Conservation (phyloP, 2,888 invertebrate genomes). For the Trissolcus brochymenae region DNA sequence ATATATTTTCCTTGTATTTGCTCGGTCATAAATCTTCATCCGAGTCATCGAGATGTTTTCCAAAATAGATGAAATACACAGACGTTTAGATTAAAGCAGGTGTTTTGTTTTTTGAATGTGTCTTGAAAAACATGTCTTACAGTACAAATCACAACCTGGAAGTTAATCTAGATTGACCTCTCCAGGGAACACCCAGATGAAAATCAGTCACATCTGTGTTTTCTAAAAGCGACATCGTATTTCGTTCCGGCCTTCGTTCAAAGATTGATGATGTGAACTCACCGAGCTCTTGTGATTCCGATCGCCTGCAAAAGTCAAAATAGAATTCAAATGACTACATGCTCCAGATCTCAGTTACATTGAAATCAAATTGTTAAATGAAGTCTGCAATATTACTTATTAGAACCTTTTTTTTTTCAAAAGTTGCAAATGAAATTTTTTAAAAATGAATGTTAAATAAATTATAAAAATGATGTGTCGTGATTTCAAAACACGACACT, state of each 20-base stretch:
- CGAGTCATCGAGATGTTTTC: too few relatives aligned
- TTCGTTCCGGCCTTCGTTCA: constrained; percentile 66
- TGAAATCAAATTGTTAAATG: too few relatives aligned
- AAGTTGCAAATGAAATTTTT: too few relatives aligned
- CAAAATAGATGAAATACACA: not conserved
- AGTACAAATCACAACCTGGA: constrained; percentile 69
- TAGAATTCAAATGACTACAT: too few relatives aligned
- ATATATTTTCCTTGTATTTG: not conserved
- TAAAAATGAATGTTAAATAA: too few relatives aligned
- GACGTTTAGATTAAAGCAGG: constrained; percentile 29
- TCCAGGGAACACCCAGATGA: constrained; percentile 71
- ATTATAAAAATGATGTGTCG: too few relatives aligned
- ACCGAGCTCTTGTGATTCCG: constrained; percentile 30
- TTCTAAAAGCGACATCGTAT: constrained; percentile 67
- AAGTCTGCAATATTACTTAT: too few relatives aligned
- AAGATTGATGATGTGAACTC: constrained; percentile 73
- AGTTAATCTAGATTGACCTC: constrained; percentile 72
- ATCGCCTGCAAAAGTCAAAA: constrained; percentile 22
- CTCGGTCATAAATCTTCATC: not conserved
- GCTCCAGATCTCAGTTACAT: too few relatives aligned
- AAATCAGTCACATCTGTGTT: constrained; percentile 77
- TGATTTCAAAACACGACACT: too few relatives aligned
- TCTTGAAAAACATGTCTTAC: constrained; percentile 44
- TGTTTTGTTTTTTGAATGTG: constrained; percentile 37
- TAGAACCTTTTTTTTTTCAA: too few relatives aligned